phyloP scores from a whole-genome alignment of 2,888 invertebrate species.

The Drosophila glabriapex region DNA sequence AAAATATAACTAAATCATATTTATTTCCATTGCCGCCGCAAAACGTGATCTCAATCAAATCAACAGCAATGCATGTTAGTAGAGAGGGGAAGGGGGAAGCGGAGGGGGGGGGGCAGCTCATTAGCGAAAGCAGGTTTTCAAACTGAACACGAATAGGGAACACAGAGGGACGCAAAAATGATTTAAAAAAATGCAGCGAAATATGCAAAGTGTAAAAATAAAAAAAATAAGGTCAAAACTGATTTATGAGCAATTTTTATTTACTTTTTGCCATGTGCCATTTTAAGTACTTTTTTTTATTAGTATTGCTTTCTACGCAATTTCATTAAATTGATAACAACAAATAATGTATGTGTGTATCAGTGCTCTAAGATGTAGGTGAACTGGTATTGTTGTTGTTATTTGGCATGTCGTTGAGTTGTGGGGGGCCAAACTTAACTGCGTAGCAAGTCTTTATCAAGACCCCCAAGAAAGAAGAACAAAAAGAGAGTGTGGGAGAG shows the following conservation, averaged over 20 bases:
- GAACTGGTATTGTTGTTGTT: slow-evolving; percentile 35
- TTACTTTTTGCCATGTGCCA: slow-evolving; percentile 46
- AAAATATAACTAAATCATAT: slow-evolving; percentile 7
- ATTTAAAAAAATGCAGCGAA: slow-evolving; percentile 6
- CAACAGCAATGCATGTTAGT: background rate
- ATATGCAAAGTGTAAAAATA: slow-evolving; percentile 6
- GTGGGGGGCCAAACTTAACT: slow-evolving; percentile 15
- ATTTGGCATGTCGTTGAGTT: slow-evolving; percentile 10
- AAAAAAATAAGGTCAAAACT: slow-evolving; percentile 48
- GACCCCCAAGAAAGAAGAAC: background rate
- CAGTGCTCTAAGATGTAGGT: background rate
- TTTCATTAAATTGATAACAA: slow-evolving; percentile 33
- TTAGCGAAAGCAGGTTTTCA: slow-evolving; percentile 32
- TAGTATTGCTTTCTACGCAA: slow-evolving; percentile 43
- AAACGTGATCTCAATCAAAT: slow-evolving; percentile 48
- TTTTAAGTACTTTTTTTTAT: slow-evolving; percentile 49
- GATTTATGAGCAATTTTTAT: slow-evolving; percentile 53
- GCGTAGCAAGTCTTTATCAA: slow-evolving; percentile 26
- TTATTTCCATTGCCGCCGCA: slow-evolving; percentile 20
- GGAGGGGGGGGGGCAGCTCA: slow-evolving; percentile 10
- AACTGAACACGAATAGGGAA: slow-evolving; percentile 14
- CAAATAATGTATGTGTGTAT: slow-evolving; percentile 23
- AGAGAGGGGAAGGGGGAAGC: background rate
- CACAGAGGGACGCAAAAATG: slow-evolving; percentile 8
- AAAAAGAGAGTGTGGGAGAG: background rate